Conservation (phyloP, 2,888 invertebrate genomes). For the Siphlonurus alternatus region DNA sequence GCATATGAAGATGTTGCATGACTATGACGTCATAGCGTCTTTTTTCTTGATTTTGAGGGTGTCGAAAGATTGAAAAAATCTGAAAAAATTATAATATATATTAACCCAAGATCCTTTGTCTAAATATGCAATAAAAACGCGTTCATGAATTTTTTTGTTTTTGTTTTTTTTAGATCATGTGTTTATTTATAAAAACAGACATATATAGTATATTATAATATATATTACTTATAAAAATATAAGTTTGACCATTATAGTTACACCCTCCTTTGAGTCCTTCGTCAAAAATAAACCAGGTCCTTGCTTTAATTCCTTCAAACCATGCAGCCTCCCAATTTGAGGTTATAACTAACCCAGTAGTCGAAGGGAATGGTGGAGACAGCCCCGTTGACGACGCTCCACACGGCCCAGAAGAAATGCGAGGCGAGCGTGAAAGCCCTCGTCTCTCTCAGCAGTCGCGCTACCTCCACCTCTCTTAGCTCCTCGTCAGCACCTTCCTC, state of each 20-base stretch:
- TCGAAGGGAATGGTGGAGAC: slow-evolving; percentile 32
- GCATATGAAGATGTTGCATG: no score
- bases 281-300: neutral
- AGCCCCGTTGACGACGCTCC: slow-evolving; percentile 32
- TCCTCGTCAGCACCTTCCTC: slow-evolving; percentile 5
- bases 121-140: no score
- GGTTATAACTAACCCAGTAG: slow-evolving; percentile 26
- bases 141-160: no score
- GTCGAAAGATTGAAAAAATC: no score
- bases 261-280: neutral
- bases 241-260: no score
- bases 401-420: slow-evolving; percentile 39
- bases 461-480: slow-evolving; percentile 18
- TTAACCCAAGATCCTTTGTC: no score
- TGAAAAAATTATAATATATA: no score
- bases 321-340: neutral
- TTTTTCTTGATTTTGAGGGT: no score
- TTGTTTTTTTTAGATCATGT: neutral
- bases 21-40: no score
- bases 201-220: no score
- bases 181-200: no score
- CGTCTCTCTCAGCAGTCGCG: slow-evolving; percentile 29
- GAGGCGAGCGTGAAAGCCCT: slow-evolving; percentile 33
- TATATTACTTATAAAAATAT: no score
- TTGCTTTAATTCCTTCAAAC: neutral